Base-by-base conservation (phyloP, 2,113 vertebrate species). In the Neomonachus schauinslandi region DNA sequence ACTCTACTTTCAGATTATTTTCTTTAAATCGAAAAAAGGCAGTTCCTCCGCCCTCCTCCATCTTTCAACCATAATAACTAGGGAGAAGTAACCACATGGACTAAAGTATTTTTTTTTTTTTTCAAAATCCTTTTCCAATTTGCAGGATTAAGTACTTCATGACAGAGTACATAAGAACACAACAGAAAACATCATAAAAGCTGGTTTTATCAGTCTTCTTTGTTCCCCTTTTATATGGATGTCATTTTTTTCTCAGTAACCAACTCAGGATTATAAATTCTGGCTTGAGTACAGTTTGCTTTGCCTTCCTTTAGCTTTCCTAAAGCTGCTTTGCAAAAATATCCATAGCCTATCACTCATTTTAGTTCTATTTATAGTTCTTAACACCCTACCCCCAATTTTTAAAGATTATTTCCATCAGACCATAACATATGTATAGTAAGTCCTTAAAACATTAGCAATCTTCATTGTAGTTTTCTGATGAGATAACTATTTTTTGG, bases 281-380 rank as follows among this genome's bases (percentile, higher is more conserved):
- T 86, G 39, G 28, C 46, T 95, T 91, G 12, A 33, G 1, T 46
- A 36, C 31, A 82, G 9, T 83, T 87, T 77, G 10, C 26, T 74
- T 80, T 90, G 9, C 15, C 21, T 80, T 95, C 53, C 4, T 90
- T 89, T 91, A 91, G 19, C 18, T 88, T 93, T 79, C 28, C 8
- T 92, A 86, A 97, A 94, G 21, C 51, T 91, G 46, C 15, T 42
- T 92, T 92, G 39, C 31, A 97, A 94, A 69, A 91, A 61, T 89
- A 81, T 51, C 12, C 26, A 26, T 55, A 53, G 16, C 77, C 26
- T 74, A 39, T 51, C 13, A 67, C 39, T n/a, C 36, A 90, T 69
- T 94, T 90, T 94, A 36, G 7, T 80, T 84, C 14, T 79, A 21
- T 77, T 85, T 92, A 81, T 55, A 57, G 15, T 87, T 77, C n/a